These are phyloP conservation scores for Eublepharis macularius DNA, from an alignment of 2,113 vertebrate genomes.

Conservation along the genomic window DNA sequence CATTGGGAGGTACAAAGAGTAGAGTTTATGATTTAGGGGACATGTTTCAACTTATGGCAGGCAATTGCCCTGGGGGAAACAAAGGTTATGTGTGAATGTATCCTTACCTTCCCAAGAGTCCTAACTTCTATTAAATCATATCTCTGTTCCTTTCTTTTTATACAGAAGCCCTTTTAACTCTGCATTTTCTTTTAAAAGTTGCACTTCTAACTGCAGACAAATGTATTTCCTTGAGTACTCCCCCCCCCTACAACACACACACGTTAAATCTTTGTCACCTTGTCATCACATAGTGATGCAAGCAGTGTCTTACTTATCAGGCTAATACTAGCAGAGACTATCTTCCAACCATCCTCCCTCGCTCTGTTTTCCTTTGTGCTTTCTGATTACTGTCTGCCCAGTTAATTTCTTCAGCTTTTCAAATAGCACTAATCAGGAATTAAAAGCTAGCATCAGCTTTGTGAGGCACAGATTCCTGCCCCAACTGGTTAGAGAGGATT, in stretches of 20 bases:
- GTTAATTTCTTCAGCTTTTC: slow-evolving; percentile 83
- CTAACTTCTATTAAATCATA: not conserved
- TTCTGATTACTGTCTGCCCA: slow-evolving; percentile 81
- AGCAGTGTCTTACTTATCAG: not conserved
- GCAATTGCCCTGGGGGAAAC: not conserved
- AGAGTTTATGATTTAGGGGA: not conserved
- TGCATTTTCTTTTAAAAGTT: not conserved
- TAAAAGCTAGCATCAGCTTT: slow-evolving; percentile 82
- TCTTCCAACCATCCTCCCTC: slow-evolving; percentile 16
- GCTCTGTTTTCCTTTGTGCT: slow-evolving; percentile 37
- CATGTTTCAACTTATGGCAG: not conserved
- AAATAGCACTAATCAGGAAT: slow-evolving; percentile 84
- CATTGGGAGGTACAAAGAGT: not conserved
- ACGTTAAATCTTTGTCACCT: slow-evolving; percentile 9
- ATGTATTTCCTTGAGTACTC: not conserved
- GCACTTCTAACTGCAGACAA: not conserved
- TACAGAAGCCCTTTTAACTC: not conserved
- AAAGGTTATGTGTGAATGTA: not conserved
- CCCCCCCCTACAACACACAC: not conserved
- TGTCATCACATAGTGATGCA: not conserved
- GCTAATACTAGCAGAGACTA: slow-evolving; percentile 44
- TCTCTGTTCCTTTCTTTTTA: not conserved
- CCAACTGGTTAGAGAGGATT: slow-evolving; percentile 75
- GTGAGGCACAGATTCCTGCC: slow-evolving; percentile 63
- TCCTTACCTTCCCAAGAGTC: not conserved